phyloP scores from a whole-genome alignment of 92 coral and sea anemone species.

The Palythoa grandiflora region DNA sequence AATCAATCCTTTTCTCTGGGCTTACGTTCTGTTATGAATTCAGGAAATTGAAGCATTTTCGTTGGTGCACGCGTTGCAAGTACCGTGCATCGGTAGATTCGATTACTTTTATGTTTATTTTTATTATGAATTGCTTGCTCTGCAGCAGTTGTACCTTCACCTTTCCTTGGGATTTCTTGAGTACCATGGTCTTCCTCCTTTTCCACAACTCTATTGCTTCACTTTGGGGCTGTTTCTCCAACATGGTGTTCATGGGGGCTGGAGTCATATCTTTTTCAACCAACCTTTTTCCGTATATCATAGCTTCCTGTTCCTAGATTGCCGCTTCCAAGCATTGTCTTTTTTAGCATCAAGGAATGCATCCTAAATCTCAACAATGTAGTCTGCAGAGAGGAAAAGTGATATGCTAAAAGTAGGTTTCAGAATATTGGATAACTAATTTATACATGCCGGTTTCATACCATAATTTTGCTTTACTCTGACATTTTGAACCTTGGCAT shows the following conservation, averaged over 20 bases:
- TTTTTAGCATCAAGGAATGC: constrained; percentile 39
- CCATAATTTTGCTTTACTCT: constrained; percentile 61
- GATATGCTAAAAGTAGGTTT: constrained; percentile 11
- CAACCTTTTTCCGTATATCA: not conserved
- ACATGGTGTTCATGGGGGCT: constrained; percentile 47
- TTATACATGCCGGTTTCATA: not conserved
- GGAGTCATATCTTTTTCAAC: constrained; percentile 35
- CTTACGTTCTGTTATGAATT: too few relatives aligned
- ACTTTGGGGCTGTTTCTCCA: constrained; percentile 38
- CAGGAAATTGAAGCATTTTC: too few relatives aligned
- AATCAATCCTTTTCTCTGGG: too few relatives aligned
- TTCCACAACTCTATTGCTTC: constrained; percentile 32
- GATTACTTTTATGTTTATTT: not conserved
- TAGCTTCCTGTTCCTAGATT: constrained; percentile 31
- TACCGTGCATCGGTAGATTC: too few relatives aligned
- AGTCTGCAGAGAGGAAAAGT: constrained; percentile 27
- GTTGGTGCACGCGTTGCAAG: too few relatives aligned
- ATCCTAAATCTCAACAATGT: constrained; percentile 56
- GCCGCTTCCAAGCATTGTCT: constrained; percentile 31
- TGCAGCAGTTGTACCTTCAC: not conserved
- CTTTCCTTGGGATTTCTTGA: constrained; percentile 25
- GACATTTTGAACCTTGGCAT: constrained; percentile 61
- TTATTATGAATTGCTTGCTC: not conserved
- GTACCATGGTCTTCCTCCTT: constrained; percentile 32
- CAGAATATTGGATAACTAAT: constrained; percentile 3